Conservation (phyloP, 2,888 invertebrate genomes). For the Nemapogon koenigi region DNA sequence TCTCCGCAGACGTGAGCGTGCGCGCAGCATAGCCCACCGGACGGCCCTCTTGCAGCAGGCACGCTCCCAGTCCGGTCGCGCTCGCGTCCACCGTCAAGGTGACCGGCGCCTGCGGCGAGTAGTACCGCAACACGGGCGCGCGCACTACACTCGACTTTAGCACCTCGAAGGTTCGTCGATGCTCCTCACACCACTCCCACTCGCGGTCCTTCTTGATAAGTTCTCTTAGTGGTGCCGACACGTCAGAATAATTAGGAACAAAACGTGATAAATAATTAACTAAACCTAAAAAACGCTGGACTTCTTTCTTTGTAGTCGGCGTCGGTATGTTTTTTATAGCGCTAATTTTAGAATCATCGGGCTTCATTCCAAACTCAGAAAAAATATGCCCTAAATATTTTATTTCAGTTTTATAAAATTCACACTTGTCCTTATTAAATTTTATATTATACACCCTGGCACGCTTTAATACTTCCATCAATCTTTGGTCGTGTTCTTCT, state of each 20-base stretch:
- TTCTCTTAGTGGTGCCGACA: constrained; percentile 5
- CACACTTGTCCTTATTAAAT: constrained; percentile 4
- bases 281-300: too few relatives aligned
- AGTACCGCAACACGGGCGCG: constrained; percentile 12
- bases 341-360: too few relatives aligned
- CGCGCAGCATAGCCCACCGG: constrained; percentile 13
- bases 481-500: constrained; percentile 13
- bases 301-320: too few relatives aligned
- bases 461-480: constrained; percentile 5
- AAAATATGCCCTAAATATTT: too few relatives aligned
- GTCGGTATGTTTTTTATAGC: too few relatives aligned
- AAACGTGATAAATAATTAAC: constrained; percentile 12
- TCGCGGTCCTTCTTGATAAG: constrained; percentile 10
- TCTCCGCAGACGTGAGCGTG: constrained; percentile 14
- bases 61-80: constrained; percentile 12
- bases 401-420: too few relatives aligned
- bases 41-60: constrained; percentile 12
- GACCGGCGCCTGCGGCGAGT: constrained; percentile 9
- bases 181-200: constrained; percentile 9
- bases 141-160: constrained; percentile 3
- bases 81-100: constrained; percentile 14
- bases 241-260: constrained; percentile 10
- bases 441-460: constrained; percentile 9
- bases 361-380: too few relatives aligned
- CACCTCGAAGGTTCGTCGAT: constrained; percentile 9